These are phyloP conservation scores for Malurus elegans DNA, from an alignment of 2,113 vertebrate species.

Conservation along the genomic window DNA sequence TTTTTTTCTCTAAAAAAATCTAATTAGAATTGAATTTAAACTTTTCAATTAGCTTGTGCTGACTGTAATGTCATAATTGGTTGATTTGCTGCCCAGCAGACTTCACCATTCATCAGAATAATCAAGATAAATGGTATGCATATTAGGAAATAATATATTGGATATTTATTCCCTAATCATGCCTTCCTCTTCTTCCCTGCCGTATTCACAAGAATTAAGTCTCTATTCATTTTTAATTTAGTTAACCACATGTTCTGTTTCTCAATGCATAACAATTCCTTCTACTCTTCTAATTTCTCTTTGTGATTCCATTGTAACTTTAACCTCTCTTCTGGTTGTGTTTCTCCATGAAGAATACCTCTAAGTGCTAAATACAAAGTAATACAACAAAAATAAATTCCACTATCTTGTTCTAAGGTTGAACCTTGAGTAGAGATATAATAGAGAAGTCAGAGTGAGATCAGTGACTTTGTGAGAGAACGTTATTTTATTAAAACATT, in stretches of 20 bases:
- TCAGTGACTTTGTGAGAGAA: not conserved
- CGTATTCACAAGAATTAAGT: not conserved
- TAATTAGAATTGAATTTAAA: not conserved
- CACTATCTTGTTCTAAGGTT: not conserved
- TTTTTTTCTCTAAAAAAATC: not conserved
- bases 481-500: not conserved
- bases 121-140: not conserved
- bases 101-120: not conserved
- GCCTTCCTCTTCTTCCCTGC: rapidly evolving
- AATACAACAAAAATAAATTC: not conserved
- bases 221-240: not conserved
- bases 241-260: not conserved
- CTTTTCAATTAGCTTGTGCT: not conserved
- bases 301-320: not conserved
- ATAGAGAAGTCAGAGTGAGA: not conserved
- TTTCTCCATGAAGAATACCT: not conserved
- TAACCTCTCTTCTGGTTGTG: not conserved
- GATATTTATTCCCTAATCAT: not conserved
- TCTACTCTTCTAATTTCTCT: not conserved
- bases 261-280: not conserved
- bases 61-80: not conserved
- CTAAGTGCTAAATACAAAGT: not conserved
- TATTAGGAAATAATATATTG: not conserved
- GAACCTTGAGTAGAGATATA: not conserved
- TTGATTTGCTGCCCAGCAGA: not conserved